Percentiles rank a stretch among this genome's conserved stretches.
phyloP scores from a whole-genome alignment of 37 sponge, comb jelly and placozoan genomes.

The Cladorhizidae sp. region DNA sequence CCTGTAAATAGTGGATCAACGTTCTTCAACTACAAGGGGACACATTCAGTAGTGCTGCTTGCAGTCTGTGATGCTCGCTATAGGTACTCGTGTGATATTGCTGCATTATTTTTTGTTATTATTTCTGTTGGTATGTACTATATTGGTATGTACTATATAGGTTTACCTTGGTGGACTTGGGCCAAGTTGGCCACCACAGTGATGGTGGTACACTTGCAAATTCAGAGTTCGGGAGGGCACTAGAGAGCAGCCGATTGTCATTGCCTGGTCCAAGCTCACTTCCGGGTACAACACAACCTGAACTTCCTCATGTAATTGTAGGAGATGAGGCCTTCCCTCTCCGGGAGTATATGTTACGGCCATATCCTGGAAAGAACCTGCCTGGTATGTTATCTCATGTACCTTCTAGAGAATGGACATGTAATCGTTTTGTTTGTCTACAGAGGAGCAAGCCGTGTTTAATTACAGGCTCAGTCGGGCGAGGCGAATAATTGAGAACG shows the following conservation, averaged over 20 bases:
- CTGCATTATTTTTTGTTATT: background rate
- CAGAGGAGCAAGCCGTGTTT: too few species aligned
- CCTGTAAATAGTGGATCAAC: slow-evolving; percentile 23
- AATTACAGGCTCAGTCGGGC: too few species aligned
- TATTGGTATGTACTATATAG: background rate
- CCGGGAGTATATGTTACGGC: background rate
- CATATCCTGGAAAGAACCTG: too few species aligned
- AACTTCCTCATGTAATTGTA: slow-evolving; percentile 2
- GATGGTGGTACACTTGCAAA: slow-evolving; percentile 41
- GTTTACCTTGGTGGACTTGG: slow-evolving; percentile 35
- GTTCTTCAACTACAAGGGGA: slow-evolving; percentile 43
- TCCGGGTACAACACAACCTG: slow-evolving; percentile 8
- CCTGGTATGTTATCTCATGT: too few species aligned
- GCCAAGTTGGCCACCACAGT: slow-evolving; percentile 30
- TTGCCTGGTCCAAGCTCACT: background rate
- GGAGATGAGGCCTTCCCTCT: slow-evolving; percentile 34
- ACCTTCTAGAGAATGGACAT: too few species aligned
- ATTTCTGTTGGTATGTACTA: too few species aligned
- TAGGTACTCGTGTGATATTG: background rate
- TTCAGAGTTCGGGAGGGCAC: background rate
- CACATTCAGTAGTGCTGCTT: slow-evolving; percentile 30
- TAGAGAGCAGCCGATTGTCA: too few species aligned
- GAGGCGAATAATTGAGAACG: too few species aligned
- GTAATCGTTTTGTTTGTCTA: too few species aligned
- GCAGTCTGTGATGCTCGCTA: slow-evolving; percentile 48